Percentiles rank a stretch among this genome's conserved stretches.
Evolutionary conservation across 2,888 invertebrate genomes (phyloP).

Genomic region (Tenthredo notha): DNA sequence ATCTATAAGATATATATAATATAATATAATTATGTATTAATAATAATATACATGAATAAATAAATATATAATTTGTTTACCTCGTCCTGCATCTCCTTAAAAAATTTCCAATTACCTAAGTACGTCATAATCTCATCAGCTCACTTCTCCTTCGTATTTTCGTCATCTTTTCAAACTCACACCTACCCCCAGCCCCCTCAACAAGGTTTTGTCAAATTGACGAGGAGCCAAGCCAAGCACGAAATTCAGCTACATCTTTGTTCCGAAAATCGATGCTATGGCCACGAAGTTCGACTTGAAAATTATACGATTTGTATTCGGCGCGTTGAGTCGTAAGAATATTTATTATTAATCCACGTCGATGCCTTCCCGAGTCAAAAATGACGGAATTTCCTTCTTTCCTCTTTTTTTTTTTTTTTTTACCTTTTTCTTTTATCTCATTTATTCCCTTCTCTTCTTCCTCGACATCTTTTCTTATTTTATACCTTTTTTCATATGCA

Average conservation of each 20-base stretch:
- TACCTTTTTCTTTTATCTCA: neutral
- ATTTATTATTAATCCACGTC: constrained; percentile 49
- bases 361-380: constrained; percentile 11
- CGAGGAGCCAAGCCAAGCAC: neutral
- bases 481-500: neutral
- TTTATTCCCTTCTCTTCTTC: neutral
- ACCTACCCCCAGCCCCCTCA: neutral
- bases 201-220: constrained; percentile 27
- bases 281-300: neutral
- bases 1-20: neutral
- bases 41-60: constrained; percentile 1
- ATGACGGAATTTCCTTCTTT: neutral
- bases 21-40: neutral
- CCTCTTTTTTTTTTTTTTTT: neutral
- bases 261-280: constrained; percentile 33
- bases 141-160: neutral
- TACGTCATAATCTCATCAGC: constrained; percentile 24
- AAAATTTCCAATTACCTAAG: constrained; percentile 22
- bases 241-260: constrained; percentile 31
- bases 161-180: neutral
- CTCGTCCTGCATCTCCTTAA: neutral
- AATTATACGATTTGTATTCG: constrained; percentile 44
- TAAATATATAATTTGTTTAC: constrained; percentile 13
- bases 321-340: neutral
- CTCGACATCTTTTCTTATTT: neutral